Percentiles rank a stretch among this genome's conserved stretches.
Conservation (phyloP, 2,888 invertebrate species). For the Acanthopleura granulata region DNA sequence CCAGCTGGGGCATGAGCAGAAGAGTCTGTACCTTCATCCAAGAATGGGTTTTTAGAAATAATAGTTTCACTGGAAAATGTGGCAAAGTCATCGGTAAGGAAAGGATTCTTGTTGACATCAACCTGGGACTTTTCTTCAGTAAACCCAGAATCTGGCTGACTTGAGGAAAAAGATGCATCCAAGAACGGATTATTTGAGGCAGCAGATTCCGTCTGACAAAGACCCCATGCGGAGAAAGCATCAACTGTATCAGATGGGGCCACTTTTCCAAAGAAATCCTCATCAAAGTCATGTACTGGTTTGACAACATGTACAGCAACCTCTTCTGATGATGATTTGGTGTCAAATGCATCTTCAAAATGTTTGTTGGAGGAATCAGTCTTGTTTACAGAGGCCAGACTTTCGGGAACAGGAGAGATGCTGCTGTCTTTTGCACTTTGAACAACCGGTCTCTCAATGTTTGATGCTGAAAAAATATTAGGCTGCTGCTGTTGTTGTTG, state of each 20-base stretch:
- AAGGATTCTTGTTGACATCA: conserved; percentile 17
- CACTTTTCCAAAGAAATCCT: conserved; percentile 39
- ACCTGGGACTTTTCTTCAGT: neutral
- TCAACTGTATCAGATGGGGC: conserved; percentile 22
- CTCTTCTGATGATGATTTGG: conserved; percentile 21
- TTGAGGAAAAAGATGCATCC: conserved; percentile 22
- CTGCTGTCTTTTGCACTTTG: neutral
- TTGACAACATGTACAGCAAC: conserved; percentile 18
- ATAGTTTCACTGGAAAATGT: conserved; percentile 6
- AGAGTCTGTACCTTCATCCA: neutral
- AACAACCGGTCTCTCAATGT: neutral
- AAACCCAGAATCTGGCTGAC: neutral
- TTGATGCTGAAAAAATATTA: neutral
- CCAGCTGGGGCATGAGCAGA: neutral
- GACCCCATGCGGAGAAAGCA: conserved; percentile 12
- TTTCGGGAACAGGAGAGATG: neutral
- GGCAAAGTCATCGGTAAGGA: conserved; percentile 7
- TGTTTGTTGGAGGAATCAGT: neutral
- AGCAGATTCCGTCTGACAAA: neutral
- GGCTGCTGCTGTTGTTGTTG: neutral
- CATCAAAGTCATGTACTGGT: conserved; percentile 31
- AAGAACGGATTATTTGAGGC: conserved; percentile 40
- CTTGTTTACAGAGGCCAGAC: neutral
- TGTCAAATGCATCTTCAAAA: neutral
- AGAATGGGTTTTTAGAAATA: neutral